Evolutionary conservation across 2,888 invertebrate species (phyloP).

Genomic region (Ophioninae sp.): DNA sequence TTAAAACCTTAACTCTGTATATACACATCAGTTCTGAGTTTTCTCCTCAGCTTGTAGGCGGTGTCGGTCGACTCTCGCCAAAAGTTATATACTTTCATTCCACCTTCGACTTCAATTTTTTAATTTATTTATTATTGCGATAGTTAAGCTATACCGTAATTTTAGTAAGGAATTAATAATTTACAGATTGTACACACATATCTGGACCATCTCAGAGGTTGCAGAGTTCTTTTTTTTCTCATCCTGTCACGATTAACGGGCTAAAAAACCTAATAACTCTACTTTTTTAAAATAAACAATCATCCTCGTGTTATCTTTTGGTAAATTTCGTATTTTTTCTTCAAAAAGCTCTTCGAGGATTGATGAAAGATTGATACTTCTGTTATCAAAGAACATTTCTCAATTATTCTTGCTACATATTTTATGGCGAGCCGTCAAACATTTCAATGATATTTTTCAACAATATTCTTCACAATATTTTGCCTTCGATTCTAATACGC

Average conservation of each 20-base stretch:
- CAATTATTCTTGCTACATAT: background rate
- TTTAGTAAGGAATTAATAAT: constrained; percentile 75
- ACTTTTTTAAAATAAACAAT: constrained; percentile 71
- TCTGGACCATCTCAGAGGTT: constrained; percentile 56
- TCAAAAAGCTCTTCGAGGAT: constrained; percentile 44
- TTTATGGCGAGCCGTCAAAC: background rate
- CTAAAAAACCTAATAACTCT: constrained; percentile 56
- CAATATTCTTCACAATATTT: constrained; percentile 19
- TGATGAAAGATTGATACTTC: constrained; percentile 25
- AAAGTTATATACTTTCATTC: constrained; percentile 64
- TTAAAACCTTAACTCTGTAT: constrained; percentile 76
- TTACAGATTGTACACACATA: constrained; percentile 78
- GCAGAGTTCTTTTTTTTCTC: constrained; percentile 31
- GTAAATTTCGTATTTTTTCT: background rate
- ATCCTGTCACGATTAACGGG: constrained; percentile 65
- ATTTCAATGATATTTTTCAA: constrained; percentile 4
- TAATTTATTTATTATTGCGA: constrained; percentile 60
- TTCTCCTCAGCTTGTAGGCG: constrained; percentile 50
- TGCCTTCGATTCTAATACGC: background rate
- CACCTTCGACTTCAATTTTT: constrained; percentile 4
- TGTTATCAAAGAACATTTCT: background rate
- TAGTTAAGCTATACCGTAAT: constrained; percentile 63
- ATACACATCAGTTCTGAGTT: constrained; percentile 75
- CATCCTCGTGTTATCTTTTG: constrained; percentile 47
- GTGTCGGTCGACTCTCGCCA: constrained; percentile 63